These are phyloP conservation scores for Apaloderma vittatum DNA, from an alignment of 2,113 vertebrate species.

Conservation along the genomic window DNA sequence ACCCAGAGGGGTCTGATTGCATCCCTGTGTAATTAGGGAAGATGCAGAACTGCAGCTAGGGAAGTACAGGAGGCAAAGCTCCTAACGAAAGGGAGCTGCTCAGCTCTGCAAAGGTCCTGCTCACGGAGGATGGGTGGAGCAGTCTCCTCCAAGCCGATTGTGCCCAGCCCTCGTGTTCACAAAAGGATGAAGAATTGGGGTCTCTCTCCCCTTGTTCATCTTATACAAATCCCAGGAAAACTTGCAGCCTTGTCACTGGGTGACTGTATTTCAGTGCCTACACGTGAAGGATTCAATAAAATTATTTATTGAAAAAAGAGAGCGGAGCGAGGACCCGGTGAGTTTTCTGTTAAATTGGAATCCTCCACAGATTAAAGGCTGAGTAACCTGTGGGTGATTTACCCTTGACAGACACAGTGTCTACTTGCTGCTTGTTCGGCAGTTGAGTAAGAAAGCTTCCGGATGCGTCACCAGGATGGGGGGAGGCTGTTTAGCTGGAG, in stretches of 20 bases:
- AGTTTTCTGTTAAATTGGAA: background rate
- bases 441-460: background rate
- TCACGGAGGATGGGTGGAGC: background rate
- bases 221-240: background rate
- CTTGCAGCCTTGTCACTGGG: background rate
- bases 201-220: background rate
- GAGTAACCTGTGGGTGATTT: background rate
- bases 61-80: background rate
- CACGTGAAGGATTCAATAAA: background rate
- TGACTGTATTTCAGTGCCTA: background rate
- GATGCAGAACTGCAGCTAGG: background rate
- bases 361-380: background rate
- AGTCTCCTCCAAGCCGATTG: background rate
- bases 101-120: background rate
- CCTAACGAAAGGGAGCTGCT: background rate
- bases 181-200: background rate
- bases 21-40: background rate
- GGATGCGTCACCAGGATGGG: accelerated
- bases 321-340: accelerated
- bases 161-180: background rate
- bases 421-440: background rate
- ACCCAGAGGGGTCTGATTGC: background rate
- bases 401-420: background rate
- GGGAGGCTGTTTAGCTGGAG: background rate
- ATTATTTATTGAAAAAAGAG: background rate